Evolutionary conservation across 2,797 vertebrate genomes (phyloP), one percentile per base, ranked within the genome.

Genomic region (Chiloscyllium punctatum): DNA sequence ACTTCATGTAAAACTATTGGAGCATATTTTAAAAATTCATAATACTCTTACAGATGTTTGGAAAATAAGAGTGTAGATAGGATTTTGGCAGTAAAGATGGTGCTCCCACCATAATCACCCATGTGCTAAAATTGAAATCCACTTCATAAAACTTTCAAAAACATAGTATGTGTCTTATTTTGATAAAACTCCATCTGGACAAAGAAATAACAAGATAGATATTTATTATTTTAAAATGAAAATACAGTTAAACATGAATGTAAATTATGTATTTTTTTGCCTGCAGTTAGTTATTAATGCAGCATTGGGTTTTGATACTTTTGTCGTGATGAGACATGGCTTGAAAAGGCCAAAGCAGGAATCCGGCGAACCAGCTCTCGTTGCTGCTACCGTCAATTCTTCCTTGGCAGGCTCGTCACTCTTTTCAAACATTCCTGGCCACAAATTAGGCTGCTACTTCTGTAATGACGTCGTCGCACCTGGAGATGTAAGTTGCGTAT

Each of bases 391-490:
- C 9, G 96, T 96, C 77, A 48, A 97, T 0, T 96, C 98, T 0
- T 97, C 97, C 51, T 96, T 98, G 96, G 96, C 98, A 95, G 98
- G 98, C 92, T 98, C 98, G 0, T 99, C 99, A 0, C 98, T 99
- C 71, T 99, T 99, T 97, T 99, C 99, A 96, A 99, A 99, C 97
- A 99, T 99, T 96, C 99, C 99, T 0, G 99, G 99, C n/a, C 98
- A 99, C 96, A 99, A 98, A 96, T 98, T 99, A 69, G 99, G 99
- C 96, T 99, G 99, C 97, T 99, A 99, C 97, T 99, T 99, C 98
- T 99, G 99, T 98, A 99, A 99, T 68, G 99, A 99, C 53, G 99
- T 99, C 4, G 99, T 99, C 96, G 99, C 99, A 95, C 99, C 99
- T 0, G 99, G 99, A 97, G 99, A 99, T 96, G 99, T 99, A 97